Percentiles rank a stretch among this genome's conserved stretches.
Evolutionary conservation across 2,888 invertebrate species (phyloP).

Genomic region (Dryocosmus kuriphilus): DNA sequence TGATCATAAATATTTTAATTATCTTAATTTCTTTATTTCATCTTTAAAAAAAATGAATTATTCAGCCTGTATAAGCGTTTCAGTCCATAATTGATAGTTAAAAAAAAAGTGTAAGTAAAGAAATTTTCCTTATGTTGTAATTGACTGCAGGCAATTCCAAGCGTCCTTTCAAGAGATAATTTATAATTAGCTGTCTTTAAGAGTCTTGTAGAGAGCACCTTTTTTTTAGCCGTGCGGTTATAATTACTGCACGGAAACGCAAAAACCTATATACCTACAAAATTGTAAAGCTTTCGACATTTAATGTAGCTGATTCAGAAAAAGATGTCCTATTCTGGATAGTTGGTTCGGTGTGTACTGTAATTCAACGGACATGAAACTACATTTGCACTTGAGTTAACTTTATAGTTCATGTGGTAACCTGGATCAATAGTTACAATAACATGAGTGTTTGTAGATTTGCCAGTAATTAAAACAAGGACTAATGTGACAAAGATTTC

Average conservation of each 20-base stretch:
- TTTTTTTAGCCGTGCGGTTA: background rate
- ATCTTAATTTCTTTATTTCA: too few relatives aligned
- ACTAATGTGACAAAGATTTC: too few relatives aligned
- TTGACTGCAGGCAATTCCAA: slow-evolving; percentile 14
- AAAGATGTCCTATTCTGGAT: background rate
- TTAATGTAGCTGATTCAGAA: background rate
- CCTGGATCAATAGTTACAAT: background rate
- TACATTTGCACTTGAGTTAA: slow-evolving; percentile 17
- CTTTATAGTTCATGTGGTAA: slow-evolving; percentile 7
- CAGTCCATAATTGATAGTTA: background rate
- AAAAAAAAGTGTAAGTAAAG: background rate
- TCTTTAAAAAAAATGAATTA: too few relatives aligned
- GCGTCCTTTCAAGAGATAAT: slow-evolving; percentile 6
- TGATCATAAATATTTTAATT: too few relatives aligned
- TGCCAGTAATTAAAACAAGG: too few relatives aligned
- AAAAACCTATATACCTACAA: slow-evolving; percentile 3
- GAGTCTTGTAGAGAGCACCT: background rate
- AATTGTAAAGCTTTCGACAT: background rate
- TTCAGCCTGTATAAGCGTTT: background rate
- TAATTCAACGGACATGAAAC: slow-evolving; percentile 9
- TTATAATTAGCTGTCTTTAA: slow-evolving; percentile 20
- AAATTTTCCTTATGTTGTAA: background rate
- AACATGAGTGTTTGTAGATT: background rate
- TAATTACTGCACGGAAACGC: background rate
- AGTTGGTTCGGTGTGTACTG: background rate